These are phyloP conservation scores for Lypha dubia DNA, from an alignment of 2,888 invertebrate species.

Conservation along the genomic window DNA sequence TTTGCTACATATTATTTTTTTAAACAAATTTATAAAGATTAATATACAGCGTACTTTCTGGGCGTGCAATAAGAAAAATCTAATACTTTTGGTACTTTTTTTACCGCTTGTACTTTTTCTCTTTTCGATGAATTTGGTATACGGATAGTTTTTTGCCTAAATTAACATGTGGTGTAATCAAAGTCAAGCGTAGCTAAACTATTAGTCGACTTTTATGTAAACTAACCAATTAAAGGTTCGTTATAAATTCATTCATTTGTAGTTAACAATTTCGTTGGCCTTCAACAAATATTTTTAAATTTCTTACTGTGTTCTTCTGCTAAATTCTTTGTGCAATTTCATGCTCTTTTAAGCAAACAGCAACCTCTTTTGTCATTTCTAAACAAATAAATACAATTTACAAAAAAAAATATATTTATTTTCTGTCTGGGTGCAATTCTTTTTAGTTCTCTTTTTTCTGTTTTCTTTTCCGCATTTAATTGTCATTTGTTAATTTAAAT, in stretches of 20 bases:
- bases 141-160: too few relatives aligned
- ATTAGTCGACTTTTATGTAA: neutral
- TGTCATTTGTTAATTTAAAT: constrained; percentile 29
- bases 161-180: too few relatives aligned
- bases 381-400: constrained; percentile 48
- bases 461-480: constrained; percentile 41
- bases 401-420: constrained; percentile 32
- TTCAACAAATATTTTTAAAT: neutral
- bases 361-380: constrained; percentile 17
- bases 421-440: constrained; percentile 42
- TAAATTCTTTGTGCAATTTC: neutral
- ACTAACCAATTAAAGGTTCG: neutral
- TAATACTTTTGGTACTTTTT: too few relatives aligned
- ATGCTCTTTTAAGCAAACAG: neutral
- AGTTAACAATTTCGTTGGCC: neutral
- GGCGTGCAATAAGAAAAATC: too few relatives aligned
- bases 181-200: neutral
- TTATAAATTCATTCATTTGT: neutral
- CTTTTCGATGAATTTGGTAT: too few relatives aligned
- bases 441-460: constrained; percentile 17
- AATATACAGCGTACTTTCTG: too few relatives aligned
- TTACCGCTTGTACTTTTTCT: too few relatives aligned
- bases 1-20: too few relatives aligned
- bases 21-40: too few relatives aligned
- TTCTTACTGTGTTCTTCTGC: neutral